Conservation (phyloP, 2,888 invertebrate genomes). For the Amphimallon solstitiale region DNA sequence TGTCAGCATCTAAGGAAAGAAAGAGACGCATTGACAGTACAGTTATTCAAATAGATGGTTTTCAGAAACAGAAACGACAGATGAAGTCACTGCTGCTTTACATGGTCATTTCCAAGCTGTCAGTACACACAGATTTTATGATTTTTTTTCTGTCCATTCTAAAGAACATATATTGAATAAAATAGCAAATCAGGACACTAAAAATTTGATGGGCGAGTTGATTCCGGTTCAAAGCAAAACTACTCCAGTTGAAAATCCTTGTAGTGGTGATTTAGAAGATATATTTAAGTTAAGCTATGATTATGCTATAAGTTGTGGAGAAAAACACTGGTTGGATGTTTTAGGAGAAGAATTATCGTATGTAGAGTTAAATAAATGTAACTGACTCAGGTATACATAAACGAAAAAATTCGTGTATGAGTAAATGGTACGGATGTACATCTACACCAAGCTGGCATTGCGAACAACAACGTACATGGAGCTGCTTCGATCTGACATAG, state of each 20-base stretch:
- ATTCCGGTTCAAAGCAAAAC: neutral
- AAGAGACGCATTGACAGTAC: conserved; percentile 8
- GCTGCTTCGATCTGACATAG: too few relatives aligned
- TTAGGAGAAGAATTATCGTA: conserved; percentile 40
- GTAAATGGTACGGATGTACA: too few relatives aligned
- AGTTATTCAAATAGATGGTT: conserved; percentile 53
- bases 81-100: conserved; percentile 44
- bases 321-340: conserved; percentile 50
- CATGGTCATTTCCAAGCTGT: conserved; percentile 44
- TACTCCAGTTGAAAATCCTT: neutral
- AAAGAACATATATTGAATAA: conserved; percentile 1
- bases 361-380: too few relatives aligned
- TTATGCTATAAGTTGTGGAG: conserved; percentile 47
- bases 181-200: neutral
- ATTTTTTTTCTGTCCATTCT: neutral
- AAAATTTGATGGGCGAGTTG: neutral
- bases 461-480: too few relatives aligned
- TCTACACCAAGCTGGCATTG: too few relatives aligned
- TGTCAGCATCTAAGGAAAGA: conserved; percentile 24
- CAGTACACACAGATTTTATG: conserved; percentile 10
- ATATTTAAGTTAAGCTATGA: conserved; percentile 55
- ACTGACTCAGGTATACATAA: too few relatives aligned
- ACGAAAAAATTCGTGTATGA: too few relatives aligned
- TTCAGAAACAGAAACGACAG: conserved; percentile 47
- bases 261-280: conserved; percentile 47